phyloP scores from a whole-genome alignment of 2,888 invertebrate genomes.

The Smittia aterrima region DNA sequence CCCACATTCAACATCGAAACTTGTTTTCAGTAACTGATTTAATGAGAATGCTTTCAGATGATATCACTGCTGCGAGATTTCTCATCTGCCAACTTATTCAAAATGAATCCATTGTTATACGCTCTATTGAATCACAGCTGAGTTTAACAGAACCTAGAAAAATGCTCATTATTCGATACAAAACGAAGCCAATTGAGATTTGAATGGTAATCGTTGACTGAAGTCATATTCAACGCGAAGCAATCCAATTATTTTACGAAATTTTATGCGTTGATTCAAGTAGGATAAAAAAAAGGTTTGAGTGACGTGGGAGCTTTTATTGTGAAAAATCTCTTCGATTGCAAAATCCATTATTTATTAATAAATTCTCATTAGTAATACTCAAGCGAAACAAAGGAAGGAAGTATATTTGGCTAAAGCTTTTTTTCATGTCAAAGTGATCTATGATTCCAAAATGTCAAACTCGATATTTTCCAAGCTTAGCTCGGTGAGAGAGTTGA shows the following conservation, averaged over 20 bases:
- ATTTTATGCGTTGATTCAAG: not conserved
- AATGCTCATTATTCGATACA: not conserved
- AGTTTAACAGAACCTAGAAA: not conserved
- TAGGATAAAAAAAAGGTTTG: not conserved
- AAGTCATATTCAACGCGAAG: not conserved
- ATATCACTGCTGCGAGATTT: too few species aligned
- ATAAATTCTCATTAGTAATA: not conserved
- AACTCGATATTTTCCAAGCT: slow-evolving; percentile 73
- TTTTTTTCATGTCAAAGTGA: not conserved
- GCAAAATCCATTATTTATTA: not conserved
- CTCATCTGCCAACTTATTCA: too few species aligned
- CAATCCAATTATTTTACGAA: not conserved
- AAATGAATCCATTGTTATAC: too few species aligned
- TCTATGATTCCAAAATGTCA: slow-evolving; percentile 57
- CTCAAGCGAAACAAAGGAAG: not conserved
- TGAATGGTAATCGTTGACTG: not conserved
- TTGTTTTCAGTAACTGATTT: too few species aligned
- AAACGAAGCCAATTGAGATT: not conserved
- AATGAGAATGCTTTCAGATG: too few species aligned
- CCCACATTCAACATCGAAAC: too few species aligned
- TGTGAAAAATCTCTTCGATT: not conserved
- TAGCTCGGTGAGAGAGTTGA: slow-evolving; percentile 81
- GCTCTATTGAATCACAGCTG: too few species aligned
- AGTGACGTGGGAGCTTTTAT: not conserved
- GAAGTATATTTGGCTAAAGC: not conserved